Evolutionary conservation across 30 jellyfish, hydroid and myxozoan species (phyloP).

Genomic region (Chrysaora quinquecirrha): DNA sequence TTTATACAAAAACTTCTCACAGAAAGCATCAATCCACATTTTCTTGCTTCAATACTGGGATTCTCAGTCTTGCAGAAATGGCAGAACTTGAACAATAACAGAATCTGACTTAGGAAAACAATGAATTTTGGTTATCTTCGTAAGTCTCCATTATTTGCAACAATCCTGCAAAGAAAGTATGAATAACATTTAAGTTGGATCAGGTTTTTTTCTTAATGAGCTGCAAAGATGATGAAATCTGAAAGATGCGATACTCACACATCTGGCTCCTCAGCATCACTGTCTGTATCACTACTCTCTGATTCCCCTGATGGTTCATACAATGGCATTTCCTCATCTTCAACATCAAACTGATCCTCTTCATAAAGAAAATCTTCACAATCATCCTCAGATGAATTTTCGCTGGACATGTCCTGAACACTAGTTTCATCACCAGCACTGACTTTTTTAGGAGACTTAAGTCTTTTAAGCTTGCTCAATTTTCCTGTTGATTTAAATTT

Average conservation of each 20-base stretch:
- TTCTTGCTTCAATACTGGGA: slow-evolving; percentile 14
- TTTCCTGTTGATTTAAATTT: background rate
- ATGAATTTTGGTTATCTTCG: slow-evolving; percentile 29
- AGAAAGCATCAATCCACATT: slow-evolving; percentile 11
- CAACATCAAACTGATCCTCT: slow-evolving; percentile 14
- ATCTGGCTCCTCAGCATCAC: slow-evolving; percentile 40
- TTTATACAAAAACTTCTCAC: slow-evolving; percentile 21
- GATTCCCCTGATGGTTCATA: slow-evolving; percentile 26
- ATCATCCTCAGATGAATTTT: slow-evolving; percentile 5
- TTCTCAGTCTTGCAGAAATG: slow-evolving; percentile 34
- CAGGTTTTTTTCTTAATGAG: background rate
- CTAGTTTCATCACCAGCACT: background rate
- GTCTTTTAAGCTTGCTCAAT: background rate
- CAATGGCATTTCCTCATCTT: slow-evolving; percentile 36
- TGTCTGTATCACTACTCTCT: slow-evolving; percentile 36
- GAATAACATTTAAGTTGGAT: background rate
- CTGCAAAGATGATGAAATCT: background rate
- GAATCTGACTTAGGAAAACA: slow-evolving; percentile 20
- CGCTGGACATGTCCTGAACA: background rate
- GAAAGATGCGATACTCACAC: background rate
- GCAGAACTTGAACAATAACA: slow-evolving; percentile 36
- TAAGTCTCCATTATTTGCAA: background rate
- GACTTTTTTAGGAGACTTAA: background rate
- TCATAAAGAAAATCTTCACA: background rate
- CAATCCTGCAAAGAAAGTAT: background rate